Evolutionary conservation across 2,888 invertebrate genomes (phyloP), one percentile per base, ranked within the genome.

Genomic region (Acanthosepion lycidas): DNA sequence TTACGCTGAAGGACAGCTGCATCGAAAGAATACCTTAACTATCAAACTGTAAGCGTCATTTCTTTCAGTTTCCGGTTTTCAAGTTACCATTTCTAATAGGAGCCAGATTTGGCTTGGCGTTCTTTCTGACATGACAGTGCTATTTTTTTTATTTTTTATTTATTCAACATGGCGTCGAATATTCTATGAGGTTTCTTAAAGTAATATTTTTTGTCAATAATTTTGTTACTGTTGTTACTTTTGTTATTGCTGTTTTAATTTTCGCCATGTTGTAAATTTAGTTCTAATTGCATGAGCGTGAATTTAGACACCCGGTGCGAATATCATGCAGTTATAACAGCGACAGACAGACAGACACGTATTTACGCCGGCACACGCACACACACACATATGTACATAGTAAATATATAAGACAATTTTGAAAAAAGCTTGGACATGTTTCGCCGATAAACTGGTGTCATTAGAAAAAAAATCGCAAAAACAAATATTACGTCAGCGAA

Each of bases 1-100:
- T 78, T 78, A 78, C 78, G 78, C 78, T 78, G 12, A 78, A 78
- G 78, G n/a, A 78, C 78, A 78, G 78, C 78, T 78, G 78, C 78
- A 78, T 28, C 78, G 78, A 28, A 78, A n/a, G 78, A 78, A 78
- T 28, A 78, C 78, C 28, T n/a, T 28, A 64, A 64, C 64, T 64
- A 26, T 64, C 64, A 78, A 78, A 78, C 78, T 78, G 78, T 78
- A 18, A 78, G 78, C 78, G 78, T 78, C 28, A 78, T 78, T 78
- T 78, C 78, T 78, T 28, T 28, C 28, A n/a, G 8, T n/a, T 78
- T 78, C 78, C 78, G 78, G 78, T 78, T 78, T 78, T 28, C 78
- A 78, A 78, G 28, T 78, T 78, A 78, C 28, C 78, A 78, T 78
- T 28, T 15, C 78, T n/a, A 78, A 78, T 78, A 28, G 78, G 78